Base-by-base conservation (phyloP, 2,888 invertebrate genomes). In the Drosophila paranaensis region DNA sequence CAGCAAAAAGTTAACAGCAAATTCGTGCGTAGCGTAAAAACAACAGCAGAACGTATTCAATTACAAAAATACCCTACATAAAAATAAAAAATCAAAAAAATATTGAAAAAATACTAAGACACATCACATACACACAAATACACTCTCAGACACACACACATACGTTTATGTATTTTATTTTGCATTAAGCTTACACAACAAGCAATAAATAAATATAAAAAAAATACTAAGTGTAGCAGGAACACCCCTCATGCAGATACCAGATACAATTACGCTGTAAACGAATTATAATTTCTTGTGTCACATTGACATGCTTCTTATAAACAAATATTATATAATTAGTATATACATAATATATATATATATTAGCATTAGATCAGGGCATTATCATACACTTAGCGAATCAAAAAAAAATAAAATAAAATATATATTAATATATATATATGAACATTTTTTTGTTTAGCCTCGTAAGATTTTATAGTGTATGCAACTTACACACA, bases 1-100 rank as follows among this genome's bases (percentile, higher is more conserved):
- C 85, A 90, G 88, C 88, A 89, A 89, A 90, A 82, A 90, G 90
- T 91, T 90, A 90, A 90, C 88, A 89, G 78, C 79, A 82, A 90
- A 90, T 85, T 80, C 88, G 90, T 83, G 86, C 82, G 80, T 90
- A 89, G 90, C 74, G 84, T 90, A 89, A 54, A 35, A 35, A 14
- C 78, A 46, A 65, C 39, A 53, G 48, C 37, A 71, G 58, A 58
- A 40, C n/a, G 60, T 61, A 71, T 50, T 66, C 42, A 60, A 56
- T 37, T 43, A 35, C 63, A 50, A 16, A 58, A 11, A 63, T 33
- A 62, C 40, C 50, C 50, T 35, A 63, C 46, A 51, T 46, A 68
- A 35, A 27, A 42, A 48, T 20, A 50, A 13, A 30, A 20, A 27
- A n/a, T n/a, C n/a, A n/a, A 27, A 27, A 54, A 50, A 45, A 35